A percentile compares a stretch with the other conserved stretches of the same genome.
phyloP scores from a whole-genome alignment of 2,113 vertebrate species.

The Neopipo cinnamomea region DNA sequence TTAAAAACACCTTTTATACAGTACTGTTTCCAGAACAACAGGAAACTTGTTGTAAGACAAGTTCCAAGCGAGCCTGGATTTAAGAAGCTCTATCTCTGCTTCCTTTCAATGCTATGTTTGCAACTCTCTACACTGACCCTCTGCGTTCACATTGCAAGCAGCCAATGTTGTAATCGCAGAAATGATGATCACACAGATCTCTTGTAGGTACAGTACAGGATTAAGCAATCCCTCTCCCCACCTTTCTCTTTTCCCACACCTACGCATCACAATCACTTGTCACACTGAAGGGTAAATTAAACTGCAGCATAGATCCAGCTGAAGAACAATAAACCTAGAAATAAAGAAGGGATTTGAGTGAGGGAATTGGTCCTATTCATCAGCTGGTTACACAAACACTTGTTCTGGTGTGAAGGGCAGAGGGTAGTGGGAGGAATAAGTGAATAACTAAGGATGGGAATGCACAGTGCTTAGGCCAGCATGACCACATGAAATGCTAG shows the following conservation, averaged over 20 bases:
- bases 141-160: background rate
- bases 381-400: background rate
- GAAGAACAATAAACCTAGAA: background rate
- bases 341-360: background rate
- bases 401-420: background rate
- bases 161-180: background rate
- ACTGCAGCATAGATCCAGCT: background rate
- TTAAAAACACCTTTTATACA: background rate
- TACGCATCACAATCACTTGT: background rate
- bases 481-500: background rate
- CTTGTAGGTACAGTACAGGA: background rate
- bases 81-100: background rate
- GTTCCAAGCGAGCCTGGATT: background rate
- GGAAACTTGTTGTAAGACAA: background rate
- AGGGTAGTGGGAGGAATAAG: background rate
- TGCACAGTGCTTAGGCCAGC: background rate
- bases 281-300: background rate
- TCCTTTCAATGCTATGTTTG: background rate
- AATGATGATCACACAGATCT: background rate
- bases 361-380: background rate
- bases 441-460: background rate
- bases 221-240: background rate
- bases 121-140: background rate
- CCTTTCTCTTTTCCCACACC: background rate
- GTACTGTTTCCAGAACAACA: background rate